Conservation (phyloP, 2,888 invertebrate species). For the Coelogynopora nodosa region DNA sequence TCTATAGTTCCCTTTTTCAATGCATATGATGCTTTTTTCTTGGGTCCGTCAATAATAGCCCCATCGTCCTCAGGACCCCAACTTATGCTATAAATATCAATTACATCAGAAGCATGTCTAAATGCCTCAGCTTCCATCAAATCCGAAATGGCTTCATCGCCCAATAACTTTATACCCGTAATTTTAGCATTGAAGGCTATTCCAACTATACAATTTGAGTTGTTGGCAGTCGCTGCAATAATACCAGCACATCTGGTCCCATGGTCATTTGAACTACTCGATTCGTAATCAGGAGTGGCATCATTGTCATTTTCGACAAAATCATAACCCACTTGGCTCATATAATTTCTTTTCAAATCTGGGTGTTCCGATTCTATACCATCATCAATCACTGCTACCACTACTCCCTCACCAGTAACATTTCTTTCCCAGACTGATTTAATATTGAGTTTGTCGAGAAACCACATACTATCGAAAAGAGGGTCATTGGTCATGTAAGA, state of each 20-base stretch:
- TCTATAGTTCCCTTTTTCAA: too few species aligned
- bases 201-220: not conserved
- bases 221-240: conserved; percentile 25
- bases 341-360: too few species aligned
- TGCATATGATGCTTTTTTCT: conserved; percentile 85
- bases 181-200: not conserved
- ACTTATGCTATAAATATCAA: conserved; percentile 60
- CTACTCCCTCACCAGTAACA: too few species aligned
- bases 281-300: too few species aligned
- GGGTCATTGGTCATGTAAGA: too few species aligned
- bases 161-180: conserved; percentile 75
- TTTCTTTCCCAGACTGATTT: too few species aligned
- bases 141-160: conserved; percentile 69
- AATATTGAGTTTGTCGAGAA: too few species aligned
- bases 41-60: conserved; percentile 60
- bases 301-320: too few species aligned
- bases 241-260: conserved; percentile 29
- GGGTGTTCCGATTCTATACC: too few species aligned
- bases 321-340: too few species aligned
- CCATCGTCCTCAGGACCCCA: conserved; percentile 63
- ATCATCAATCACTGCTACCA: too few species aligned
- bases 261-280: conserved; percentile 84
- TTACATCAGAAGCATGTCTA: conserved; percentile 56
- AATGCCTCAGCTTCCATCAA: conserved; percentile 59
- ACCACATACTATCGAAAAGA: too few species aligned